These are phyloP conservation scores for Florisuga fusca DNA, from an alignment of 2,797 vertebrate genomes.

Conservation along the genomic window DNA sequence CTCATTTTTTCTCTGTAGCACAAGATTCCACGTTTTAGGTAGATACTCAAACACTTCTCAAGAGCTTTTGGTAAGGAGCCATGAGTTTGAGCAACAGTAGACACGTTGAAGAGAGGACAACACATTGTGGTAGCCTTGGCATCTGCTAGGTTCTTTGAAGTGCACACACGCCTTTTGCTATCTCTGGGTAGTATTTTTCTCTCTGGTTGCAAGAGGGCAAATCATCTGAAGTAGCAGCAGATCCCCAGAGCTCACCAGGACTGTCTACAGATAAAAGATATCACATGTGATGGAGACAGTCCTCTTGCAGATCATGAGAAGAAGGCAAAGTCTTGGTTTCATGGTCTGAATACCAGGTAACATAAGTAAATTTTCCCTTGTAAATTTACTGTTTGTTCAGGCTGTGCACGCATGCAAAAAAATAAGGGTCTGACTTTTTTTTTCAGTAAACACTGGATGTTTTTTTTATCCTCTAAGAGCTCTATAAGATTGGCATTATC, in stretches of 20 bases:
- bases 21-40: background rate
- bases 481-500: constrained; percentile 80
- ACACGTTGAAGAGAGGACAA: background rate
- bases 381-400: background rate
- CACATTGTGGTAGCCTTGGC: background rate
- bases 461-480: constrained; percentile 65
- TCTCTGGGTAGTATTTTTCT: background rate
- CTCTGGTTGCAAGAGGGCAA: background rate
- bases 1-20: background rate
- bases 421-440: constrained; percentile 5
- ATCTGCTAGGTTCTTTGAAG: background rate
- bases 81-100: background rate
- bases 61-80: background rate
- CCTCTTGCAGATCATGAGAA: background rate
- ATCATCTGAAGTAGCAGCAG: background rate
- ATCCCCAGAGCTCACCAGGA: background rate
- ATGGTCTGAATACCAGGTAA: background rate
- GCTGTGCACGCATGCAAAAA: background rate
- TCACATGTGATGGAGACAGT: background rate
- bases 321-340: background rate
- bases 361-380: background rate
- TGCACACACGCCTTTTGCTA: background rate
- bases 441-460: background rate
- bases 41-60: background rate
- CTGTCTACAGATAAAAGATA: background rate